Evolutionary conservation across 2,888 invertebrate species (phyloP).

Genomic region (Scrobipalpa atriplicella): DNA sequence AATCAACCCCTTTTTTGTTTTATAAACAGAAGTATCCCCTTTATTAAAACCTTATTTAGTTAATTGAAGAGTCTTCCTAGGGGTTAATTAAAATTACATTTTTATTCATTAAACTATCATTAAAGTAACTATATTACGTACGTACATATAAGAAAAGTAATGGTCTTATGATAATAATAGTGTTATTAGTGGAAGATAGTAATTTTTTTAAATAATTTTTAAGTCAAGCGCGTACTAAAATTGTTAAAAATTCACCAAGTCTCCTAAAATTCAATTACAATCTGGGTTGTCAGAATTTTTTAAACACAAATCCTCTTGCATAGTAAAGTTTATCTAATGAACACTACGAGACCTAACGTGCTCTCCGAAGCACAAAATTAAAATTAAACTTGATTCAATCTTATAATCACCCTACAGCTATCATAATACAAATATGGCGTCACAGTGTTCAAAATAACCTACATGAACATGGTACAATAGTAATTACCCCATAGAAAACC

Average conservation of each 20-base stretch:
- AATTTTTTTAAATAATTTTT: too few species aligned
- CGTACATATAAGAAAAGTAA: neutral
- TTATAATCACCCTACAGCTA: constrained; percentile 5
- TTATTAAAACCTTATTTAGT: constrained; percentile 3
- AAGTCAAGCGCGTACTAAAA: too few species aligned
- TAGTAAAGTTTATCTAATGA: too few species aligned
- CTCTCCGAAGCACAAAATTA: too few species aligned
- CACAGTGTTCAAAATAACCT: constrained; percentile 5
- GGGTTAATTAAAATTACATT: neutral
- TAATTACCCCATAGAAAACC: neutral
- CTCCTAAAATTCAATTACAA: too few species aligned
- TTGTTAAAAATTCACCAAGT: too few species aligned
- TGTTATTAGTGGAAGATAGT: too few species aligned
- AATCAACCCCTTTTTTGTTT: constrained; percentile 10
- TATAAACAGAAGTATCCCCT: constrained; percentile 7
- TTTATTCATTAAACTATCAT: neutral
- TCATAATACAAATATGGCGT: constrained; percentile 16
- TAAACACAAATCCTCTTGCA: too few species aligned
- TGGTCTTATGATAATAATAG: neutral
- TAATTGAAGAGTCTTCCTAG: neutral
- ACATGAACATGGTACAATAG: neutral
- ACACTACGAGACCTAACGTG: too few species aligned
- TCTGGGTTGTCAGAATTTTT: too few species aligned
- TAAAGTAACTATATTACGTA: neutral
- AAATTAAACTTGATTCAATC: too few species aligned